Evolutionary conservation across 2,888 invertebrate genomes (phyloP).

Genomic region (Caradrina kadenii): DNA sequence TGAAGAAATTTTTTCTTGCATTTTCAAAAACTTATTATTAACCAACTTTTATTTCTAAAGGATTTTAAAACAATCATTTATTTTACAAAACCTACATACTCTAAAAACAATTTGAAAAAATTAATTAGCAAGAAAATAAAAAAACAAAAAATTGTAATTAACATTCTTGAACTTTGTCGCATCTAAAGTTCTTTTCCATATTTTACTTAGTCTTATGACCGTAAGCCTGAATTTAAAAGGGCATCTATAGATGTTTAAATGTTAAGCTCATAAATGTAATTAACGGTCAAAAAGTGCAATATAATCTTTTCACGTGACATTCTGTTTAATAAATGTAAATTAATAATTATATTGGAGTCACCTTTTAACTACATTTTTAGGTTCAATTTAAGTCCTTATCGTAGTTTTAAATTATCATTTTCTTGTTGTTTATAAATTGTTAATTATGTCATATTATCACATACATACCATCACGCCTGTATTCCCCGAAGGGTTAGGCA

Average conservation of each 20-base stretch:
- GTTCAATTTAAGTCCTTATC: no score
- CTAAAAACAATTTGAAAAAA: not conserved
- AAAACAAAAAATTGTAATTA: not conserved
- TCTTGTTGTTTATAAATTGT: no score
- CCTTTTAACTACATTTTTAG: no score
- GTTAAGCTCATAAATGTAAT: constrained; percentile 38
- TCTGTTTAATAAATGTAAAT: not conserved
- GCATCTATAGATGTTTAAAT: constrained; percentile 26
- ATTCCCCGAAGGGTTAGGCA: no score
- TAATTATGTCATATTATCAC: no score
- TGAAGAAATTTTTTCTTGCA: no score
- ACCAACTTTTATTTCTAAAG: not conserved
- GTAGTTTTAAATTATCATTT: no score
- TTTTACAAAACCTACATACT: no score
- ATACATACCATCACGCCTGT: no score
- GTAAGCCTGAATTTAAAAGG: constrained; percentile 31
- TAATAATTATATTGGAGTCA: not conserved
- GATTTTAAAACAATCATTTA: no score
- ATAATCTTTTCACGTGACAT: constrained; percentile 20
- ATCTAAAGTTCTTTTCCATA: constrained; percentile 5
- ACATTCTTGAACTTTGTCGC: not conserved
- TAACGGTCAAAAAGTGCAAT: constrained; percentile 28
- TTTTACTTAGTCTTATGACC: constrained; percentile 14
- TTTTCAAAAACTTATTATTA: no score
- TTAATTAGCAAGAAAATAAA: not conserved